Evolutionary conservation across 2,888 invertebrate genomes (phyloP), one percentile per base, ranked within the genome.

Genomic region (Quadroppia sp.): DNA sequence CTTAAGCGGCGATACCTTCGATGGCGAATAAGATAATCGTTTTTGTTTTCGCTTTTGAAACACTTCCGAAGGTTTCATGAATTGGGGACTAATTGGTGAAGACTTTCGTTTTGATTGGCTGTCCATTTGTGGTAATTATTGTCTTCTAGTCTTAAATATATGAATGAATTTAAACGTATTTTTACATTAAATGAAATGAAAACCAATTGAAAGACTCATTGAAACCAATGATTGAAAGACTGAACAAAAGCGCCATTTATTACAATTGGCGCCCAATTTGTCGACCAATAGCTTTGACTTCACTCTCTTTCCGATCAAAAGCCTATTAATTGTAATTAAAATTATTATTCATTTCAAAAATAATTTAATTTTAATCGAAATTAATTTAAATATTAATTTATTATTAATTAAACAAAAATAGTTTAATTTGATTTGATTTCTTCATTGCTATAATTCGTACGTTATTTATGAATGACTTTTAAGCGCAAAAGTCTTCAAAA

Each of bases 31-130:
- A 17, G 23, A 48, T 23, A 25, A 13, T 25, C 64, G 36, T 36
- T 67, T 71, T 36, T 69, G 48, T 32, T 67, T 72, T 23, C 71
- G 3, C 20, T 23, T 25, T 11, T 25, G 25, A 56, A 76, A 76
- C 0, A 76, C 23, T 20, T 76, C 76, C 30, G 71, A 59, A 1
- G 76, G 76, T 69, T 76, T 76, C 45, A 76, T 69, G 23, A 76
- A 76, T 36, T 74, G 48, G 2, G 76, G 76, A 42, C 42, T 45
- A 9, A 28, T 69, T 42, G 69, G 69, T 1, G 69, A 69, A 0
- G 20, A 45, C 69, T 69, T 69, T 42, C 69, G 25, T 15, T 42
- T 69, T 0, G 45, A 15, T 7, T 20, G 69, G 9, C 2, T 25
- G 11, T 69, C 69, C 69, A 69, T 69, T 30, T 7, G 15, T 11